Evolutionary conservation across 2,888 invertebrate species (phyloP).

Genomic region (Lypha dubia): DNA sequence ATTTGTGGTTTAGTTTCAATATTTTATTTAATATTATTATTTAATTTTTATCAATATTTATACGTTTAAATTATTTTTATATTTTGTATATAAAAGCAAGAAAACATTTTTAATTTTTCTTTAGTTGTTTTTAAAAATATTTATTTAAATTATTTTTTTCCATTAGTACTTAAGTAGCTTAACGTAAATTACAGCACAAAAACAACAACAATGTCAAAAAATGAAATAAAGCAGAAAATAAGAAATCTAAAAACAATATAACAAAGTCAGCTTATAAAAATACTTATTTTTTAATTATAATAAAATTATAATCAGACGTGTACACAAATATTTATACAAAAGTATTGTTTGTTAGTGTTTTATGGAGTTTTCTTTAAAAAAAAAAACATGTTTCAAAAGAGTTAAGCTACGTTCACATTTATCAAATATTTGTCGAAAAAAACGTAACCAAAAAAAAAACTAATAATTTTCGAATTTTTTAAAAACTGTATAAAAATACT

Average conservation of each 20-base stretch:
- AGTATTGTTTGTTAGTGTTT: background rate
- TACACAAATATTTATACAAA: too few species aligned
- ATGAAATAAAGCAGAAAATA: conserved; percentile 9
- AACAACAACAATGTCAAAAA: conserved; percentile 63
- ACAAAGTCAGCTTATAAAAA: conserved; percentile 11
- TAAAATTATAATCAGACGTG: background rate
- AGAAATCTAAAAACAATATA: conserved; percentile 41
- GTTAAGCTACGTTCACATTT: too few species aligned
- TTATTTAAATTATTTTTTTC: conserved; percentile 19
- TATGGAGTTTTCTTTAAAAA: too few species aligned
- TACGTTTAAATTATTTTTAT: conserved; percentile 17
- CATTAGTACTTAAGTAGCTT: conserved; percentile 52
- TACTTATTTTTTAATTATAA: background rate
- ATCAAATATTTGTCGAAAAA: too few species aligned
- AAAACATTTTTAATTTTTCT: conserved; percentile 41
- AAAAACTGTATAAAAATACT: too few species aligned
- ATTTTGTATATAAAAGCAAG: conserved; percentile 57
- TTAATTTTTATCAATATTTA: conserved; percentile 19
- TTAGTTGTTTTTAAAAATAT: conserved; percentile 21
- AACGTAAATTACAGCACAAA: conserved; percentile 64
- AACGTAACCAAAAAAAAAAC: too few species aligned
- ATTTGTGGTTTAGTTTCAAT: conserved; percentile 46
- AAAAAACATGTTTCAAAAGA: too few species aligned
- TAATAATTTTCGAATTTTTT: too few species aligned
- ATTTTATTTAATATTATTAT: conserved; percentile 31